Evolutionary conservation across 2,113 vertebrate species (phyloP).

Genomic region (Barnardius zonarius): DNA sequence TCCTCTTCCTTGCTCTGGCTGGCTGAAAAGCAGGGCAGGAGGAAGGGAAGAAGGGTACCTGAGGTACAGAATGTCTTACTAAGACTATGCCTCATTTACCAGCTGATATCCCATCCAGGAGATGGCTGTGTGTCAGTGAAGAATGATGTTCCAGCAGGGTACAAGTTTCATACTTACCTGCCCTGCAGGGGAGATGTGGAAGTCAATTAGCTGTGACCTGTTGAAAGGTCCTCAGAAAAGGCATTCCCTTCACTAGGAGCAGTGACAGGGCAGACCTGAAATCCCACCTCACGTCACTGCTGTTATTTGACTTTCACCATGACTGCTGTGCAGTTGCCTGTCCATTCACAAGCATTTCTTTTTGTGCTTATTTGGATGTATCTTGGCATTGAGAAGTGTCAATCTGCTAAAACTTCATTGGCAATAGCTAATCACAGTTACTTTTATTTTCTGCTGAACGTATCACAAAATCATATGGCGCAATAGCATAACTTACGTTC

Average conservation of each 20-base stretch:
- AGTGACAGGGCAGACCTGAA: background rate
- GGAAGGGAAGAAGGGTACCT: background rate
- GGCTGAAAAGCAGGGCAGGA: background rate
- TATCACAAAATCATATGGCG: background rate
- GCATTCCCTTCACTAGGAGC: background rate
- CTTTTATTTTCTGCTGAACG: background rate
- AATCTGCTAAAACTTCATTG: constrained; percentile 15
- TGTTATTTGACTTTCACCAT: background rate
- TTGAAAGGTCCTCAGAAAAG: background rate
- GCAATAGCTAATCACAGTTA: background rate
- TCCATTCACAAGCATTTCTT: background rate
- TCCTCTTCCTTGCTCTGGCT: background rate
- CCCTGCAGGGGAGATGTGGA: background rate
- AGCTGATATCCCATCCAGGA: background rate
- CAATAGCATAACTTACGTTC: background rate
- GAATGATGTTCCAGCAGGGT: background rate
- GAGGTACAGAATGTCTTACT: background rate
- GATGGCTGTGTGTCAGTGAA: background rate
- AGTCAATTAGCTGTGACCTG: background rate
- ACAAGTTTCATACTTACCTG: background rate
- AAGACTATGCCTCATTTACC: background rate
- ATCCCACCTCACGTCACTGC: background rate
- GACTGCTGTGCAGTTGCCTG: background rate
- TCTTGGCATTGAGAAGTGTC: constrained; percentile 24
- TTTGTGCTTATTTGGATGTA: background rate